phyloP scores from a whole-genome alignment of 2,888 invertebrate species.

The Unio delphinus region DNA sequence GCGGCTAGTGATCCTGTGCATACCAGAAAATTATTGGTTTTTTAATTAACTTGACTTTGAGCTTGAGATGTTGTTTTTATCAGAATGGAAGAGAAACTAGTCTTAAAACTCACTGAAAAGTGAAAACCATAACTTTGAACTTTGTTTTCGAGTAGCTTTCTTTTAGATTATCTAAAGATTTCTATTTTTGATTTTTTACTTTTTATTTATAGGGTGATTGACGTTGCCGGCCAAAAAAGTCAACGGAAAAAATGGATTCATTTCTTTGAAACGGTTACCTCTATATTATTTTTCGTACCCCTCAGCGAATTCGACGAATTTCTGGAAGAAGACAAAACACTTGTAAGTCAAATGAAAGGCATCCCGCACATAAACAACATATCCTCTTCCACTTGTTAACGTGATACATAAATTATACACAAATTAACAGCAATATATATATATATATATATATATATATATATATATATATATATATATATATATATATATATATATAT shows the following conservation, averaged over 20 bases:
- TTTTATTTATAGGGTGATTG: slow-evolving; percentile 51
- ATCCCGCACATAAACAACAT: not conserved
- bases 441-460: too few species aligned
- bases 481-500: too few species aligned
- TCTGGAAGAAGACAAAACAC: slow-evolving; percentile 46
- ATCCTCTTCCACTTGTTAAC: not conserved
- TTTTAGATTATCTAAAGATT: too few species aligned
- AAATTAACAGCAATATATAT: not conserved
- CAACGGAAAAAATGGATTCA: slow-evolving; percentile 67
- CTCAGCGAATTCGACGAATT: slow-evolving; percentile 60
- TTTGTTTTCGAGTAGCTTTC: too few species aligned
- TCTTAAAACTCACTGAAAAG: too few species aligned
- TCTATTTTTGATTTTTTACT: not conserved
- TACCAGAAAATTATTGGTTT: too few species aligned
- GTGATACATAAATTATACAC: not conserved
- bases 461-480: too few species aligned
- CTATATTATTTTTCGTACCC: slow-evolving; percentile 61
- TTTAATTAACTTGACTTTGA: too few species aligned
- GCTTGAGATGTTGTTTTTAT: too few species aligned
- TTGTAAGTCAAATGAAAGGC: slow-evolving; percentile 25
- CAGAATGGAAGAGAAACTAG: too few species aligned
- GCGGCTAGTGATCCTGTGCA: too few species aligned
- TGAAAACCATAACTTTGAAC: too few species aligned
- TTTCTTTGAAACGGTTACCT: slow-evolving; percentile 63
- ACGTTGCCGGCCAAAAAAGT: slow-evolving; percentile 61